A percentile compares a stretch with the other conserved stretches of the same genome.
Evolutionary conservation across 92 coral and sea anemone species (phyloP).

Genomic region (Siderastrea siderea): DNA sequence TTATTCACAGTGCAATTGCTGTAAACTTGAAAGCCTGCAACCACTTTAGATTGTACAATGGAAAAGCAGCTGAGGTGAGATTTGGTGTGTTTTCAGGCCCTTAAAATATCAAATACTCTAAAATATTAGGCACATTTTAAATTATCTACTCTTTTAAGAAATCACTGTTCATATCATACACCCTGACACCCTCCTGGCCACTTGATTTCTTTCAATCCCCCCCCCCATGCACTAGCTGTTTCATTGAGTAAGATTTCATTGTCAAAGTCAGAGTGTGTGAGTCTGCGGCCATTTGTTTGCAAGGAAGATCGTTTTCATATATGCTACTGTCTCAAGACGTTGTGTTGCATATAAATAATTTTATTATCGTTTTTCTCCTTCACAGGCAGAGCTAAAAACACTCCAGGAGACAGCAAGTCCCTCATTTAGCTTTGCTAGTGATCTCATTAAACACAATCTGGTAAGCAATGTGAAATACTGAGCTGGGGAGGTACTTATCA

Average conservation of each 20-base stretch:
- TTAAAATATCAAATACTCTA: too few relatives aligned
- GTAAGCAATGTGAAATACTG: conserved; percentile 47
- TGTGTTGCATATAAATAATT: neutral
- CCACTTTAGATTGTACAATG: conserved; percentile 98
- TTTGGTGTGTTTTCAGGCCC: neutral
- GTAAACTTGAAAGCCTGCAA: conserved; percentile 99
- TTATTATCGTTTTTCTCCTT: neutral
- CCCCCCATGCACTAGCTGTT: too few relatives aligned
- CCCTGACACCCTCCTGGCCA: too few relatives aligned
- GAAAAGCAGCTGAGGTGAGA: conserved; percentile 97
- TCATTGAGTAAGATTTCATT: too few relatives aligned
- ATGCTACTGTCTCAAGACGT: neutral
- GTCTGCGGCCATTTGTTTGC: too few relatives aligned
- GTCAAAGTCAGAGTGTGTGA: too few relatives aligned
- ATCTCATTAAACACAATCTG: conserved; percentile 96
- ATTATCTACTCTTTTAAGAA: too few relatives aligned
- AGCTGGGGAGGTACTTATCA: neutral
- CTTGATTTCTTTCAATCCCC: too few relatives aligned
- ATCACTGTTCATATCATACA: too few relatives aligned
- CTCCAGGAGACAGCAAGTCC: conserved; percentile 98
- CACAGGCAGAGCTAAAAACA: conserved; percentile 92
- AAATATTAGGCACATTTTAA: too few relatives aligned
- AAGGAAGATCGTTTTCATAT: neutral
- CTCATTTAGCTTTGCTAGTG: conserved; percentile 95
- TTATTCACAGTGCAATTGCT: conserved; percentile 90